Percentiles rank a stretch among this genome's conserved stretches.
phyloP scores from a whole-genome alignment of 2,888 invertebrate species.

The Acanthoscelides obtectus region DNA sequence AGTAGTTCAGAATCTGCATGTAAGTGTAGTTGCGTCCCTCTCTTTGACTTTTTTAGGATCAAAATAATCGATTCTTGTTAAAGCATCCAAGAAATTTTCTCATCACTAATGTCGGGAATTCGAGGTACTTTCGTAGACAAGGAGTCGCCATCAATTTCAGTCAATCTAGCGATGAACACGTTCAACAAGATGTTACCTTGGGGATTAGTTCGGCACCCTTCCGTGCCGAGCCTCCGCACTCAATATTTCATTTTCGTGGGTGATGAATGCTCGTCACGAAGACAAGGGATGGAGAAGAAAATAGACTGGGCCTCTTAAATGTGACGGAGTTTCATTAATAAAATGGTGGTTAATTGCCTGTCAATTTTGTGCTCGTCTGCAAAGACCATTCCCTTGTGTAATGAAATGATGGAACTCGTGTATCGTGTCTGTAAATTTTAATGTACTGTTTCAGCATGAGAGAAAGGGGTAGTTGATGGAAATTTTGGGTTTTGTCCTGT shows the following conservation, averaged over 20 bases:
- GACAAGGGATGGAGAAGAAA: neutral
- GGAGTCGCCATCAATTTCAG: neutral
- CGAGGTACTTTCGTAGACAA: neutral
- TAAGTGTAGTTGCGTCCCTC: too few relatives aligned
- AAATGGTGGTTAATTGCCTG: neutral
- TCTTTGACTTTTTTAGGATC: too few relatives aligned
- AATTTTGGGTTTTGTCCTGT: too few relatives aligned
- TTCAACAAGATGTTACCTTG: neutral
- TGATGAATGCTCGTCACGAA: neutral
- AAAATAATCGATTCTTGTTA: too few relatives aligned
- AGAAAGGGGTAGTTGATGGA: too few relatives aligned
- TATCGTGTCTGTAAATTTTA: neutral
- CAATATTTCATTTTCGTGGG: neutral
- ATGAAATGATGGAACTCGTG: neutral
- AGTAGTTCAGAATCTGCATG: too few relatives aligned
- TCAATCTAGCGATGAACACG: neutral
- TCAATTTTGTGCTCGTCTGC: neutral
- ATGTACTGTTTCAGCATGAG: neutral
- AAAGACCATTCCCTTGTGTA: neutral
- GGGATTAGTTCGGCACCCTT: neutral
- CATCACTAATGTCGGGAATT: neutral
- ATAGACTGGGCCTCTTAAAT: neutral
- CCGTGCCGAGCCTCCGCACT: neutral
- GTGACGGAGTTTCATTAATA: neutral
- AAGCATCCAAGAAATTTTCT: too few relatives aligned